These are phyloP conservation scores for Acropora yongei DNA, from an alignment of 64 coral and sea anemone genomes.

Conservation along the genomic window DNA sequence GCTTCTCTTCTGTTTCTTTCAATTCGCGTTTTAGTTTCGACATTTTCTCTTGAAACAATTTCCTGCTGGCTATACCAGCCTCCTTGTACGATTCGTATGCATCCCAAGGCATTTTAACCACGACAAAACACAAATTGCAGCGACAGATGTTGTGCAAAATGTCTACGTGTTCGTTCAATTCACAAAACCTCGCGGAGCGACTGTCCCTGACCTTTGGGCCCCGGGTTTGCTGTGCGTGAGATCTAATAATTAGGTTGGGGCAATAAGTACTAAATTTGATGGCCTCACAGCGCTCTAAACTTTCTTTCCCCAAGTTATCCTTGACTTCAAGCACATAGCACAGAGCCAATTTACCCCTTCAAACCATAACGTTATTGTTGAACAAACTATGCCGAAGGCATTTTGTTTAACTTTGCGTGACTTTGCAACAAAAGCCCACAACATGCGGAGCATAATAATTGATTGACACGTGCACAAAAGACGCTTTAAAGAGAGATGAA, in stretches of 20 bases:
- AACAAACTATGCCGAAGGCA: background rate
- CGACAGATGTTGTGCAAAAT: background rate
- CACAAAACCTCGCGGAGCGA: too few species aligned
- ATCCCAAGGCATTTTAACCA: background rate
- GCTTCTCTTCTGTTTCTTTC: conserved; percentile 28
- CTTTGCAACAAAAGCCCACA: background rate
- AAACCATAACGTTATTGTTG: background rate
- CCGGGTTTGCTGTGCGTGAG: background rate
- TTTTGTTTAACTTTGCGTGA: background rate
- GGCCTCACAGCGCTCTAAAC: too few species aligned
- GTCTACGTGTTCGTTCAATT: too few species aligned
- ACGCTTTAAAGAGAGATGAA: background rate
- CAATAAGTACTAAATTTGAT: too few species aligned
- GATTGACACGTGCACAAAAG: background rate
- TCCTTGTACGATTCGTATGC: background rate
- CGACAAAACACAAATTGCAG: background rate
- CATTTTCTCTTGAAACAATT: conserved; percentile 42
- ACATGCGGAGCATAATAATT: background rate
- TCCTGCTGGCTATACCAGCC: background rate
- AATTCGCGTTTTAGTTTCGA: conserved; percentile 1
- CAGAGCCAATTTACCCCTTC: background rate
- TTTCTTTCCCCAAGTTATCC: too few species aligned
- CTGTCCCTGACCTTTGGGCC: background rate
- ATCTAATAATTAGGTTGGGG: too few species aligned
- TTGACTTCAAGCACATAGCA: background rate